Conservation (phyloP, 2,797 vertebrate genomes). For the Chaenodraco wilsoni region DNA sequence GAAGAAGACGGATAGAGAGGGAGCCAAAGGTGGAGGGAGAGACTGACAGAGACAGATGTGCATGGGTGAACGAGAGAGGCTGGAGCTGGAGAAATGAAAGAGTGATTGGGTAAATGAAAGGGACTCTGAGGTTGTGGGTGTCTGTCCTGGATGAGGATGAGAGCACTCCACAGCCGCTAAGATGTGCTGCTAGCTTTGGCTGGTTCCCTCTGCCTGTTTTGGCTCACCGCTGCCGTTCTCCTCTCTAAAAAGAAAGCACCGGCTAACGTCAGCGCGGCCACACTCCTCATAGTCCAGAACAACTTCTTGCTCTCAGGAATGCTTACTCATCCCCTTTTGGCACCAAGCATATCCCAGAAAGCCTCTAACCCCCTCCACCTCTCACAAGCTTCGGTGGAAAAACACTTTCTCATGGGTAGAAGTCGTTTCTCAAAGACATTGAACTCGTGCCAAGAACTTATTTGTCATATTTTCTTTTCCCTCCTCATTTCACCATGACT, state of each 20-base stretch:
- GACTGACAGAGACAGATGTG: conserved; percentile 69
- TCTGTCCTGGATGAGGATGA: conserved; percentile 59
- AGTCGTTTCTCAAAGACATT: conserved; percentile 31
- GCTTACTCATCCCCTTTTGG: conserved; percentile 67
- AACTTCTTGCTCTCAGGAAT: conserved; percentile 60
- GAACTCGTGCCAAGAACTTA: conserved; percentile 37
- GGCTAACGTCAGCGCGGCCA: conserved; percentile 61
- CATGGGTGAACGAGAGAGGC: conserved; percentile 30
- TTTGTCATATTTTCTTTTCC: conserved; percentile 39
- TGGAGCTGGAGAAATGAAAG: conserved; percentile 56
- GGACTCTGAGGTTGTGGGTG: conserved; percentile 69
- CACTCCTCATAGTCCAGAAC: conserved; percentile 64
- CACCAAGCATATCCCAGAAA: conserved; percentile 27
- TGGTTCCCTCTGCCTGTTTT: conserved; percentile 40
- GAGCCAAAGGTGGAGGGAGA: conserved; percentile 64
- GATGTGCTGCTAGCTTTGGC: conserved; percentile 67
- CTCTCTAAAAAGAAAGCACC: conserved; percentile 53
- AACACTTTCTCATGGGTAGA: conserved; percentile 53
- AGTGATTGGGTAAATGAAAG: conserved; percentile 66
- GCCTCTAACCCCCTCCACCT: conserved; percentile 21
- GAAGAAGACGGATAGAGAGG: conserved; percentile 54
- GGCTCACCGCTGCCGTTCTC: conserved; percentile 36
- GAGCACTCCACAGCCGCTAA: conserved; percentile 52
- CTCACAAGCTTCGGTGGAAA: conserved; percentile 54
- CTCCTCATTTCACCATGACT: conserved; percentile 8